These are phyloP conservation scores for Auanema freiburgensis DNA, from an alignment of 2,888 invertebrate species.

Conservation along the genomic window DNA sequence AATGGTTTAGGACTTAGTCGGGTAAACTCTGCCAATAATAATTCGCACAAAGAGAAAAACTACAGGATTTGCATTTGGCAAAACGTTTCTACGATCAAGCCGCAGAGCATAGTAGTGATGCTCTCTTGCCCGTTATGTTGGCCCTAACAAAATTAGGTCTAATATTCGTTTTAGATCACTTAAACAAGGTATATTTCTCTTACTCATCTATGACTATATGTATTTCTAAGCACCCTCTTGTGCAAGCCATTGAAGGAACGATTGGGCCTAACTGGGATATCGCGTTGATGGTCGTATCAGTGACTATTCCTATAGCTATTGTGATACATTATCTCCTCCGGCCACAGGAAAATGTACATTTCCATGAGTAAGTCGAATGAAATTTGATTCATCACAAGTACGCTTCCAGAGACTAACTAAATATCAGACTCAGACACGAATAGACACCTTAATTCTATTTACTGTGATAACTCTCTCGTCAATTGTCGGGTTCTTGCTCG, in stretches of 20 bases:
- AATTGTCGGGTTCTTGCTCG: too few relatives aligned
- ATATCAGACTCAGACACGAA: too few relatives aligned
- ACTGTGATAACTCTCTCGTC: too few relatives aligned
- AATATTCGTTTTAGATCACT: slow-evolving; percentile 72
- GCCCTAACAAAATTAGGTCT: slow-evolving; percentile 83
- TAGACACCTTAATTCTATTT: too few relatives aligned
- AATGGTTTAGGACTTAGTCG: slow-evolving; percentile 85
- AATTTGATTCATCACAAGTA: too few relatives aligned
- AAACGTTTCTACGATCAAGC: slow-evolving; percentile 96
- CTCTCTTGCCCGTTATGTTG: slow-evolving; percentile 87
- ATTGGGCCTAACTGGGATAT: slow-evolving; percentile 52
- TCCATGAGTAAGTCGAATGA: too few relatives aligned
- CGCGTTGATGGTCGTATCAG: slow-evolving; percentile 31
- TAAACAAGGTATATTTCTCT: slow-evolving; percentile 28
- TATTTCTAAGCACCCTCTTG: slow-evolving; percentile 23
- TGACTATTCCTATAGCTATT: slow-evolving; percentile 5
- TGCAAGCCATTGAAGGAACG: slow-evolving; percentile 27
- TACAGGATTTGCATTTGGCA: slow-evolving; percentile 84
- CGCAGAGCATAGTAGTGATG: slow-evolving; percentile 87
- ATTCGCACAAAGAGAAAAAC: not conserved
- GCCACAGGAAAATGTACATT: too few relatives aligned
- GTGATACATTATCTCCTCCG: too few relatives aligned
- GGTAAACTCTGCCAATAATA: too few relatives aligned
- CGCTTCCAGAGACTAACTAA: too few relatives aligned
- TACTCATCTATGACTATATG: not conserved